Evolutionary conservation across 2,113 vertebrate species (phyloP).

Genomic region (Calidris pugnax): DNA sequence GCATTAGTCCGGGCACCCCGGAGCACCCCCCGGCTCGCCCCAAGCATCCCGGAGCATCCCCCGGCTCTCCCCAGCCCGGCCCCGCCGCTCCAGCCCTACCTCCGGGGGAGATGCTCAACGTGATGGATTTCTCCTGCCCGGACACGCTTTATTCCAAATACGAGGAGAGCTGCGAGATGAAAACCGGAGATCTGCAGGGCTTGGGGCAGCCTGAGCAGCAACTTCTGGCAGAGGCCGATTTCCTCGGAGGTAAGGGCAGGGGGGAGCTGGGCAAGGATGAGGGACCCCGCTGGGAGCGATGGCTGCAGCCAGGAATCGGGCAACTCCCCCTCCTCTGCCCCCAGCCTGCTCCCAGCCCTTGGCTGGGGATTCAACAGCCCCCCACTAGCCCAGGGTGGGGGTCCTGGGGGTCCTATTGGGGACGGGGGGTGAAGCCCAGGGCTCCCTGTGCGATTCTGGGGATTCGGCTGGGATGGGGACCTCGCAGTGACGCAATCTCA

Average conservation of each 20-base stretch:
- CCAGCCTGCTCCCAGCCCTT: not conserved
- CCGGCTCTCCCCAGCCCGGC: not conserved
- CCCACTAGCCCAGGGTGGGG: not conserved
- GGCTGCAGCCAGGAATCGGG: not conserved
- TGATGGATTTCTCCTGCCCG: constrained; percentile 91
- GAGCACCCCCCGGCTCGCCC: not conserved
- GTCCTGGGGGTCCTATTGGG: not conserved
- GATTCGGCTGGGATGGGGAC: not conserved
- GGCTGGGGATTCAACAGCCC: not conserved
- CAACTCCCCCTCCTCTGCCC: not conserved
- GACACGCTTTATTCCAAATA: constrained; percentile 87
- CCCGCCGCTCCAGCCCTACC: constrained; percentile 39
- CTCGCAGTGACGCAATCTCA: not conserved
- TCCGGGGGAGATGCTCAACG: constrained; percentile 85
- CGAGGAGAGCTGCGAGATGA: constrained; percentile 82
- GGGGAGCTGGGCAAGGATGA: not conserved
- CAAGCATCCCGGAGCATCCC: not conserved
- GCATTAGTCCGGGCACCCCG: rapidly evolving
- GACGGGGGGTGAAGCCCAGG: not conserved
- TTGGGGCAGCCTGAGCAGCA: constrained; percentile 71
- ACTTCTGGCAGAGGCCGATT: constrained; percentile 79
- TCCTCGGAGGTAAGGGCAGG: constrained; percentile 81
- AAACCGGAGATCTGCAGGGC: constrained; percentile 62
- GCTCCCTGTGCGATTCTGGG: not conserved
- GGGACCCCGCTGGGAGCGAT: not conserved